These are phyloP conservation scores for Sebastolobus altivelis DNA, from an alignment of 2,797 vertebrate genomes.

Conservation along the genomic window DNA sequence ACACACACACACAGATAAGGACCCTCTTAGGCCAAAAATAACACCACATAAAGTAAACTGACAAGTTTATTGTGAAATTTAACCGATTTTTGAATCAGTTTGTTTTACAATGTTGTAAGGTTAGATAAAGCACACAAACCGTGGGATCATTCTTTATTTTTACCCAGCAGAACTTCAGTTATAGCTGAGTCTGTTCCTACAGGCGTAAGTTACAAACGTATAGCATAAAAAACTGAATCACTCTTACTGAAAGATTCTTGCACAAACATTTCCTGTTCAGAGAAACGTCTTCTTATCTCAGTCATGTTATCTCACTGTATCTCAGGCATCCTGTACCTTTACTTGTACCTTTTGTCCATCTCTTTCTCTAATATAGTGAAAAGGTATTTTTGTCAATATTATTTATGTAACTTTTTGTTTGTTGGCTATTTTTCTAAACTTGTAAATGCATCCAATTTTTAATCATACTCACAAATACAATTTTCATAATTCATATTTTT, in stretches of 20 bases:
- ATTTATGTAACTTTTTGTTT: not conserved
- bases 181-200: not conserved
- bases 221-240: not conserved
- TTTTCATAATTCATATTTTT: not conserved
- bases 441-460: not conserved
- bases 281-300: not conserved
- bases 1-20: not conserved
- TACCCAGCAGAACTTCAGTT: not conserved
- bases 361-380: not conserved
- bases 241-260: not conserved
- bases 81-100: not conserved
- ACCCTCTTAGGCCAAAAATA: not conserved
- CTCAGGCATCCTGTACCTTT: not conserved
- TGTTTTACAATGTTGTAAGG: not conserved
- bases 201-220: not conserved
- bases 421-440: not conserved
- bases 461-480: not conserved
- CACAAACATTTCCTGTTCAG: constrained; percentile 14
- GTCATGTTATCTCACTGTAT: not conserved
- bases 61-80: not conserved
- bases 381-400: not conserved
- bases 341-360: not conserved
- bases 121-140: not conserved
- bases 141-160: not conserved
- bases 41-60: too few species aligned